phyloP scores from a whole-genome alignment of 2,888 invertebrate genomes.

The Myopa tessellatipennis region DNA sequence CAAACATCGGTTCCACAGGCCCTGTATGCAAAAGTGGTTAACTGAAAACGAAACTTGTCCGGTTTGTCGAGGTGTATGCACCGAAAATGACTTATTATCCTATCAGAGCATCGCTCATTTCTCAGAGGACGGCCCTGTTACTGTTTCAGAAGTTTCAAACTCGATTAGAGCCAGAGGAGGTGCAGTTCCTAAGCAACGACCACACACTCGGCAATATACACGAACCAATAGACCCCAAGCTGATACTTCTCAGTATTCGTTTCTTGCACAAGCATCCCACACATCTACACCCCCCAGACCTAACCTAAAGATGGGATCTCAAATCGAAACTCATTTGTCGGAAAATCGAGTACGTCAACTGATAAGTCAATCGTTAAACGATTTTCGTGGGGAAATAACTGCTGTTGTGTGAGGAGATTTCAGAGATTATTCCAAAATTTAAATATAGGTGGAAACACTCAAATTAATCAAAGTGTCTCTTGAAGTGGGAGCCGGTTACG shows the following conservation, averaged over 20 bases:
- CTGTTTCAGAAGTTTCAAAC: background rate
- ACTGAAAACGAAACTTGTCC: background rate
- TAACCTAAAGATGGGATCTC: background rate
- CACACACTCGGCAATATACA: conserved; percentile 1
- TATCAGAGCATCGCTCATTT: background rate
- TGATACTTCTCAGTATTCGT: too few relatives aligned
- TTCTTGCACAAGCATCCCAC: background rate
- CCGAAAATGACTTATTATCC: background rate
- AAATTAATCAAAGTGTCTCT: too few relatives aligned
- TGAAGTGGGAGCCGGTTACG: too few relatives aligned
- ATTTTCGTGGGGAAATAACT: too few relatives aligned
- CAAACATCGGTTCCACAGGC: conserved; percentile 1
- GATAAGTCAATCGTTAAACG: too few relatives aligned
- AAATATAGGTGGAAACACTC: too few relatives aligned
- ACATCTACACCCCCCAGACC: background rate
- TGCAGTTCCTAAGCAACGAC: background rate
- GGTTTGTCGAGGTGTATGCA: background rate
- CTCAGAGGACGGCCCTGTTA: background rate
- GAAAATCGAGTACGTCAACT: conserved; percentile 31
- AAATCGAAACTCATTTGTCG: background rate
- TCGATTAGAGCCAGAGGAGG: too few relatives aligned
- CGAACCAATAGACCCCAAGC: background rate
- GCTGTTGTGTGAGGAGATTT: too few relatives aligned
- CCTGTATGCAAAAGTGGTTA: conserved; percentile 5
- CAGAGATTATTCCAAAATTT: too few relatives aligned